Evolutionary conservation across 2,888 invertebrate genomes (phyloP).

Genomic region (Phortica okadai): DNA sequence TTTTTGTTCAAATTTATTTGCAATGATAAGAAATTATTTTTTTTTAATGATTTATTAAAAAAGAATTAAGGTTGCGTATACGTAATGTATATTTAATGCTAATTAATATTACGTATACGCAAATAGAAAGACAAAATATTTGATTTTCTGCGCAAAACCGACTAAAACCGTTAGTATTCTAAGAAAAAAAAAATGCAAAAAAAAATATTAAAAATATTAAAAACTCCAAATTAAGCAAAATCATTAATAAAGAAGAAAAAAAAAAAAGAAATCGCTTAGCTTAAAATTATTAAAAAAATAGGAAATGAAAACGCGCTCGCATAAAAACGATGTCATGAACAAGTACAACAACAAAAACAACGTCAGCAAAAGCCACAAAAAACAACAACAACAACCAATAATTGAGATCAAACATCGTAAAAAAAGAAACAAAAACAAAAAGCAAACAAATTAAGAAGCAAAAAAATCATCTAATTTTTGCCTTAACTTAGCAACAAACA

Average conservation of each 20-base stretch:
- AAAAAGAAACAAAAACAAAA: constrained; percentile 41
- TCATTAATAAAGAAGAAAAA: constrained; percentile 37
- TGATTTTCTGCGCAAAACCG: no score
- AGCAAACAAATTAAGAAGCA: constrained; percentile 44
- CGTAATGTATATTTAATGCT: no score
- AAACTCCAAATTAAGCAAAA: constrained; percentile 5
- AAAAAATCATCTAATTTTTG: constrained; percentile 40
- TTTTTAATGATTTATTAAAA: no score
- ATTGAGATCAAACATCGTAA: constrained; percentile 57
- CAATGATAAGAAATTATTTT: no score
- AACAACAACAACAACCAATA: constrained; percentile 50
- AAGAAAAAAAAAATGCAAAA: no score
- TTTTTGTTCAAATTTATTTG: no score
- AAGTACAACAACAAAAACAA: constrained; percentile 61
- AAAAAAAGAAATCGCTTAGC: constrained; percentile 33
- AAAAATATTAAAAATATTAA: constrained; percentile 22
- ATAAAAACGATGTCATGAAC: constrained; percentile 71
- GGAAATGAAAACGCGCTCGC: constrained; percentile 60
- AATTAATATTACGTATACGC: no score
- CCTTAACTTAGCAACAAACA: constrained; percentile 48
- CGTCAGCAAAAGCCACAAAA: constrained; percentile 53
- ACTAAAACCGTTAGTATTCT: no score
- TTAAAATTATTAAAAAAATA: constrained; percentile 43
- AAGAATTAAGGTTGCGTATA: no score
- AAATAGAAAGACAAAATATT: constrained; percentile 18